Conservation (phyloP, 2,888 invertebrate species). For the Lissocephala sabroskyi region DNA sequence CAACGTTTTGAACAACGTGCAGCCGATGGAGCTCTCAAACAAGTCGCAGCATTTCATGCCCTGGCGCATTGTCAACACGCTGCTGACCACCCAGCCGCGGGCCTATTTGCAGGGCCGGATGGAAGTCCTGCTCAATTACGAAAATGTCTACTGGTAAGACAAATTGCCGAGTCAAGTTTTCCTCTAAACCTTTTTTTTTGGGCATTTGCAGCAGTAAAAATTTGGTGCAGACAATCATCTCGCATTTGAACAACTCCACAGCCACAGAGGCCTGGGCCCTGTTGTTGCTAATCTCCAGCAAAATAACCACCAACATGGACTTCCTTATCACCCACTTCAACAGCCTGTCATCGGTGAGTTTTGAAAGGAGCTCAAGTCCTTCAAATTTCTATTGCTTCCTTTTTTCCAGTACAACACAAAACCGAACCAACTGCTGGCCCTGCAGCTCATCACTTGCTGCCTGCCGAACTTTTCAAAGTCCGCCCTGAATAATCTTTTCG, state of each 20-base stretch:
- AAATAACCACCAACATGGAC: constrained; percentile 69
- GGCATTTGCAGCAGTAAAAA: no score
- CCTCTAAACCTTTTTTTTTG: no score
- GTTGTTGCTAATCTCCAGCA: constrained; percentile 54
- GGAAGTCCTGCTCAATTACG: constrained; percentile 45
- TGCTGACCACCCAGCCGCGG: constrained; percentile 61
- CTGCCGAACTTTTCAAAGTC: constrained; percentile 67
- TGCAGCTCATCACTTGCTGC: constrained; percentile 66
- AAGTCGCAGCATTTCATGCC: constrained; percentile 69
- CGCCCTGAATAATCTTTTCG: constrained; percentile 67
- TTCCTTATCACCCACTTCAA: constrained; percentile 64
- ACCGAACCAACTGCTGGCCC: constrained; percentile 67
- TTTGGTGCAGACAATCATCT: constrained; percentile 64
- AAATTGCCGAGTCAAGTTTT: background rate
- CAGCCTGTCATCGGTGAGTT: constrained; percentile 52
- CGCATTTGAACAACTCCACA: constrained; percentile 67
- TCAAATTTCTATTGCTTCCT: background rate
- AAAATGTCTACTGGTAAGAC: constrained; percentile 20
- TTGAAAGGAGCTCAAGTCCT: background rate
- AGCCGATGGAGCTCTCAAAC: constrained; percentile 67
- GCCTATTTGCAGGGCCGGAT: constrained; percentile 66
- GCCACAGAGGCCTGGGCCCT: constrained; percentile 71
- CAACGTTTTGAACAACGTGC: constrained; percentile 64
- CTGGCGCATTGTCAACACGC: constrained; percentile 67
- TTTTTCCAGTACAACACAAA: constrained; percentile 63